Evolutionary conservation across 2,888 invertebrate genomes (phyloP).

Genomic region (Microctonus hyperodae): DNA sequence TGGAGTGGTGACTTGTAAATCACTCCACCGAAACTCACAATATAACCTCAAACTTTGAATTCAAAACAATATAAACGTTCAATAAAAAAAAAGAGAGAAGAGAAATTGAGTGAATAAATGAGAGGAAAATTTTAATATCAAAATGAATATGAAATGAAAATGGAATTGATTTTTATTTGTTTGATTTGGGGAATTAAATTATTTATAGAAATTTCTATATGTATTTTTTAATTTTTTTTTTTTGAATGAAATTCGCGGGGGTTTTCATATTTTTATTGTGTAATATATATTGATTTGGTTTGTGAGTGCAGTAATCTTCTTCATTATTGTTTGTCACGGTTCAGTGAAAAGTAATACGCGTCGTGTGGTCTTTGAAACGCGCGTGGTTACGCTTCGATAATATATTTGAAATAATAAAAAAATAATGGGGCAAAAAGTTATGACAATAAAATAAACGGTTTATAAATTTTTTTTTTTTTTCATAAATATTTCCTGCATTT

Average conservation of each 20-base stretch:
- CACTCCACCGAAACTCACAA: constrained; percentile 58
- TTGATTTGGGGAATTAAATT: too few species aligned
- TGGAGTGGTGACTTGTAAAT: constrained; percentile 60
- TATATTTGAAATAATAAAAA: neutral
- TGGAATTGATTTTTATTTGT: neutral
- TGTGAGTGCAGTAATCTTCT: constrained; percentile 16
- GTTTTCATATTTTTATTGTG: neutral
- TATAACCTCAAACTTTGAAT: constrained; percentile 38
- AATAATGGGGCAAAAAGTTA: neutral
- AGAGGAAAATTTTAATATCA: neutral
- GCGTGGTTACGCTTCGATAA: constrained; percentile 10
- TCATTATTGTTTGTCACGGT: constrained; percentile 13
- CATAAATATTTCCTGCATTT: too few species aligned
- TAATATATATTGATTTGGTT: neutral
- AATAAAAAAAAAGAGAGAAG: neutral
- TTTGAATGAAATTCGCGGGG: constrained; percentile 3
- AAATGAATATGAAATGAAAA: neutral
- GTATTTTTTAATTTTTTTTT: too few species aligned
- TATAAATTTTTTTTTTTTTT: too few species aligned
- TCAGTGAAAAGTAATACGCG: constrained; percentile 14
- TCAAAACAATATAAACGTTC: too few species aligned
- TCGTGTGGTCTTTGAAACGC: neutral
- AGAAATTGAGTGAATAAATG: too few species aligned
- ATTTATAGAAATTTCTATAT: too few species aligned
- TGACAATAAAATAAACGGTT: too few species aligned